These are phyloP conservation scores for Silurus asotus DNA, from an alignment of 2,113 vertebrate genomes.

Conservation along the genomic window DNA sequence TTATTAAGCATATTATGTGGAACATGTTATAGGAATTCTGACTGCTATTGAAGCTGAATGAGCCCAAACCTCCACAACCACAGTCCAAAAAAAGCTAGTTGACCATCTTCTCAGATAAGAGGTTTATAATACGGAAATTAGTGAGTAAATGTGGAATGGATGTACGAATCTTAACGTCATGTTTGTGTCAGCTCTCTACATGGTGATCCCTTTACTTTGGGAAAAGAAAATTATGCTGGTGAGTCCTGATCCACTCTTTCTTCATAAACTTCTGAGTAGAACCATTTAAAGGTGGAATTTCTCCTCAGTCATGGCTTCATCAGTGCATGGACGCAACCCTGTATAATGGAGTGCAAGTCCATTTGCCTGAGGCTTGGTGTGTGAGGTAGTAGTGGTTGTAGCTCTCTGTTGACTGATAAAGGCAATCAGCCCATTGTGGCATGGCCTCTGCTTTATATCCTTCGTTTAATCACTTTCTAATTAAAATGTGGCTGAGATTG, in stretches of 20 bases:
- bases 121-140: no score
- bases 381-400: conserved; percentile 22
- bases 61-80: no score
- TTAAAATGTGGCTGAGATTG: conserved; percentile 43
- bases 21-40: no score
- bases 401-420: conserved; percentile 39
- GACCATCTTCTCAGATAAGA: no score
- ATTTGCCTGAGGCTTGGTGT: conserved; percentile 20
- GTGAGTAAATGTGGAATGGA: no score
- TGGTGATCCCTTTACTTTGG: conserved; percentile 1
- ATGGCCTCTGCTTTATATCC: conserved; percentile 32
- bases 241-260: conserved; percentile 20
- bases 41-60: no score
- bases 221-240: background rate
- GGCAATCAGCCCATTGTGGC: conserved; percentile 32
- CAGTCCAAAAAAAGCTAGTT: no score
- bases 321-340: background rate
- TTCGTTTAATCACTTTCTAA: conserved; percentile 45
- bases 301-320: background rate
- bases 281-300: conserved; percentile 6
- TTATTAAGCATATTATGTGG: no score
- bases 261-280: conserved; percentile 26
- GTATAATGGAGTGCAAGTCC: conserved; percentile 18
- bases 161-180: no score
- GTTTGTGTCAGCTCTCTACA: background rate